Evolutionary conservation across 1,140 invertebrate genomes (phyloP).

Genomic region (Drosophila micromelanica): DNA sequence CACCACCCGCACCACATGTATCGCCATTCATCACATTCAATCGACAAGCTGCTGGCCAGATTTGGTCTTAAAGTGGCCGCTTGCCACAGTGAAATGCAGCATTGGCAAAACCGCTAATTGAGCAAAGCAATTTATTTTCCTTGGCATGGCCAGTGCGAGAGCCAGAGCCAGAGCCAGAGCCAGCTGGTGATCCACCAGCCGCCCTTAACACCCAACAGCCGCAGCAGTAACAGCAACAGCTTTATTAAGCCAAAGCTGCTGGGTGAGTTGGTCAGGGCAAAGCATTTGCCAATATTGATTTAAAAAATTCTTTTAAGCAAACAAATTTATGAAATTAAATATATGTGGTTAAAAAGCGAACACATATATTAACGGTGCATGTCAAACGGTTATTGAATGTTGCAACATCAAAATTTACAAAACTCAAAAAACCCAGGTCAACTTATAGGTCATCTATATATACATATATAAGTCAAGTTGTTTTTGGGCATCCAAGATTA

Average conservation of each 20-base stretch:
- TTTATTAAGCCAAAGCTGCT: conserved; percentile 23
- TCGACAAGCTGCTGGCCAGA: conserved; percentile 1
- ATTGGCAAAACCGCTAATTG: conserved; percentile 67
- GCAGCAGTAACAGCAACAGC: conserved; percentile 6
- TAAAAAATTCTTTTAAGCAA: conserved; percentile 32
- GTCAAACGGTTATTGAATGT: neutral
- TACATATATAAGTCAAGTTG: neutral
- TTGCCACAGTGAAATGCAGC: conserved; percentile 29
- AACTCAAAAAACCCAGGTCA: neutral
- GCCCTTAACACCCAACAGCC: no score
- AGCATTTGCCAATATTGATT: conserved; percentile 57
- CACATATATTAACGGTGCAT: neutral
- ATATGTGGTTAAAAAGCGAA: neutral
- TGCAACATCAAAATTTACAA: no score
- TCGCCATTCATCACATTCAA: conserved; percentile 19
- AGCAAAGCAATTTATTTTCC: conserved; percentile 75
- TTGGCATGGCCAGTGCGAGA: neutral
- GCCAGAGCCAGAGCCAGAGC: no score
- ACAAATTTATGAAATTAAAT: neutral
- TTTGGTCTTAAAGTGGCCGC: conserved; percentile 6
- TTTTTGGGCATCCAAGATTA: neutral
- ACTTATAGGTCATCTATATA: neutral
- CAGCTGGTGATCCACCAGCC: no score
- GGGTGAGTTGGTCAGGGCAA: neutral
- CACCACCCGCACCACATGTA: neutral